phyloP scores from a whole-genome alignment of 2,113 vertebrate genomes.

The Thalassarche chlororhynchos region DNA sequence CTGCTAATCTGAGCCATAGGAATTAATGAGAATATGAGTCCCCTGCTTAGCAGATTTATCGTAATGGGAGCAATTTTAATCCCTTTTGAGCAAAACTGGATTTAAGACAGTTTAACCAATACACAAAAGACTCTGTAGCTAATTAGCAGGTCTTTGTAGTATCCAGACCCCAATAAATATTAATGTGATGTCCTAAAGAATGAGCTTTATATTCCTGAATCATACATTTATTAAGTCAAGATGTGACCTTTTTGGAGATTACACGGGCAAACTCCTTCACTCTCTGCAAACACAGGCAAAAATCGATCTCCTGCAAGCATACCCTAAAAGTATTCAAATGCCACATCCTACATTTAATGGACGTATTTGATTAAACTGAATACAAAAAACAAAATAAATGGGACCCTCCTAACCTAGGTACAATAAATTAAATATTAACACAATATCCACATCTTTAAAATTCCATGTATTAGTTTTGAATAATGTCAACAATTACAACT shows the following conservation, averaged over 20 bases:
- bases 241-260: constrained; percentile 64
- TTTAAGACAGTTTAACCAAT: constrained; percentile 35
- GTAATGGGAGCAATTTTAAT: constrained; percentile 17
- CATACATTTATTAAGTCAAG: constrained; percentile 53
- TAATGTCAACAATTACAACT: neutral
- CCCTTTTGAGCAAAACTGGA: neutral
- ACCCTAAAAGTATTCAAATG: constrained; percentile 11
- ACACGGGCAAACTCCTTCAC: neutral
- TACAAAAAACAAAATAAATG: neutral
- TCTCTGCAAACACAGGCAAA: constrained; percentile 24
- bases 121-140: constrained; percentile 37
- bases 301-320: constrained; percentile 12
- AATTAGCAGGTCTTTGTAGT: constrained; percentile 42
- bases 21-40: neutral
- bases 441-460: neutral
- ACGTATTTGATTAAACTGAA: neutral
- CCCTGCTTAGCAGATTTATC: neutral
- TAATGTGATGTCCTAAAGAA: constrained; percentile 47
- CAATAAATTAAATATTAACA: neutral
- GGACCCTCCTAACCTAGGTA: neutral
- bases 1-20: neutral
- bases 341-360: neutral
- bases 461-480: neutral
- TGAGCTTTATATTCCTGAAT: constrained; percentile 41
- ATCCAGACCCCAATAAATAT: constrained; percentile 29